Conservation (phyloP, 2,888 invertebrate species). For the Hipparchia semele region DNA sequence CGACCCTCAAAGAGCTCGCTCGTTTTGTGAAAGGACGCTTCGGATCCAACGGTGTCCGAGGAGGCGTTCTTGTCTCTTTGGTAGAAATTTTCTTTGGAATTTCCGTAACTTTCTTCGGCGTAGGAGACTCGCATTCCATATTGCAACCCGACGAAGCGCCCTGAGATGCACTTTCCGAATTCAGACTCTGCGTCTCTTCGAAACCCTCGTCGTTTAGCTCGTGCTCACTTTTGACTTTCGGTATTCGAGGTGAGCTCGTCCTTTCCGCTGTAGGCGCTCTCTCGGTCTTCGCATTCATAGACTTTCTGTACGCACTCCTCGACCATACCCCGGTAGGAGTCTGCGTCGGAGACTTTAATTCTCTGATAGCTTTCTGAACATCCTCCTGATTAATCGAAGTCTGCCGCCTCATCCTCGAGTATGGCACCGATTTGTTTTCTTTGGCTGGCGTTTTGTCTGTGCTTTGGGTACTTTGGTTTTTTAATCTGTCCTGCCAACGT, state of each 20-base stretch:
- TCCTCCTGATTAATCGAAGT: conserved; percentile 88
- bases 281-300: conserved; percentile 60
- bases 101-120: conserved; percentile 72
- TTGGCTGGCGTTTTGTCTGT: conserved; percentile 74
- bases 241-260: conserved; percentile 74
- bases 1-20: conserved; percentile 83
- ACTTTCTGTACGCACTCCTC: conserved; percentile 72
- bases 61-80: conserved; percentile 75
- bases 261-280: conserved; percentile 57
- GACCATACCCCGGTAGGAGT: conserved; percentile 84
- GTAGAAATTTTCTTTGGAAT: conserved; percentile 76
- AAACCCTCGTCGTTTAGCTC: conserved; percentile 95
- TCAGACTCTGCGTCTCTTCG: conserved; percentile 94
- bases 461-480: conserved; percentile 80
- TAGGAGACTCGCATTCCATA: conserved; percentile 83
- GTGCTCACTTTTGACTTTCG: conserved; percentile 84
- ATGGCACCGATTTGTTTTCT: conserved; percentile 66
- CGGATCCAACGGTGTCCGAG: conserved; percentile 64
- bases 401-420: conserved; percentile 84
- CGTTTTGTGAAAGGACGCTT: conserved; percentile 64
- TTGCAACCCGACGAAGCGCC: conserved; percentile 91
- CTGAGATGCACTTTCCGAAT: conserved; percentile 93
- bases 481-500: conserved; percentile 88
- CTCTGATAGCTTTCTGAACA: conserved; percentile 86
- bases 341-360: conserved; percentile 85